A percentile compares a stretch with the other conserved stretches of the same genome.
Conservation (phyloP, 2,888 invertebrate species). For the Pseudanteris insignis region DNA sequence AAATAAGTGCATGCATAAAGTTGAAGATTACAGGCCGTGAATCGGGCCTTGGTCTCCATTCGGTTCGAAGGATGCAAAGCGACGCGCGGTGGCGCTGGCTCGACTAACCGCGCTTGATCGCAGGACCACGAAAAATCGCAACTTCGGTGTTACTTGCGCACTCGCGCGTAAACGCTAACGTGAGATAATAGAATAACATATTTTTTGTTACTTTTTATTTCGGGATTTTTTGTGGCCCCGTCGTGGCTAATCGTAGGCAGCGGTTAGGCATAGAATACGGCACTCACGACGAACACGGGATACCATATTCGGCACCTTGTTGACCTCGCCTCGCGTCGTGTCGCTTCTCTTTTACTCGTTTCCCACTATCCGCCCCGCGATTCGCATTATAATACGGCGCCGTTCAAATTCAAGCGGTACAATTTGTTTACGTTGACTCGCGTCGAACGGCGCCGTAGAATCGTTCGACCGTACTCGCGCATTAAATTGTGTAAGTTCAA, state of each 20-base stretch:
- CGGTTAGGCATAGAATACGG: constrained; percentile 55
- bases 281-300: constrained; percentile 60
- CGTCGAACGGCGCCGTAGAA: constrained; percentile 7
- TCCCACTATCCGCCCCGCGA: constrained; percentile 33
- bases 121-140: constrained; percentile 1
- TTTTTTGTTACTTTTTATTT: constrained; percentile 50
- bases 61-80: constrained; percentile 27
- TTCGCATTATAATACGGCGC: constrained; percentile 27
- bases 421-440: too few relatives aligned
- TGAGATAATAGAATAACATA: too few relatives aligned
- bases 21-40: constrained; percentile 38
- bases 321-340: constrained; percentile 64
- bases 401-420: constrained; percentile 10
- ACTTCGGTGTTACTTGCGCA: too few relatives aligned
- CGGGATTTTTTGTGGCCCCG: constrained; percentile 43
- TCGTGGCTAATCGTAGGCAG: constrained; percentile 58
- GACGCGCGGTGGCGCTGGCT: too few relatives aligned
- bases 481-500: background rate
- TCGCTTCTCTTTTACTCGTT: constrained; percentile 45
- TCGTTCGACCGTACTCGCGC: background rate
- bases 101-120: constrained; percentile 6
- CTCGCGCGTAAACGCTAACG: background rate
- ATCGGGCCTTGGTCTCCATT: constrained; percentile 50
- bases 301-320: constrained; percentile 66
- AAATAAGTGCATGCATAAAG: constrained; percentile 40